These are phyloP conservation scores for Mirza zaza DNA, from an alignment of 2,113 vertebrate genomes.

Conservation along the genomic window DNA sequence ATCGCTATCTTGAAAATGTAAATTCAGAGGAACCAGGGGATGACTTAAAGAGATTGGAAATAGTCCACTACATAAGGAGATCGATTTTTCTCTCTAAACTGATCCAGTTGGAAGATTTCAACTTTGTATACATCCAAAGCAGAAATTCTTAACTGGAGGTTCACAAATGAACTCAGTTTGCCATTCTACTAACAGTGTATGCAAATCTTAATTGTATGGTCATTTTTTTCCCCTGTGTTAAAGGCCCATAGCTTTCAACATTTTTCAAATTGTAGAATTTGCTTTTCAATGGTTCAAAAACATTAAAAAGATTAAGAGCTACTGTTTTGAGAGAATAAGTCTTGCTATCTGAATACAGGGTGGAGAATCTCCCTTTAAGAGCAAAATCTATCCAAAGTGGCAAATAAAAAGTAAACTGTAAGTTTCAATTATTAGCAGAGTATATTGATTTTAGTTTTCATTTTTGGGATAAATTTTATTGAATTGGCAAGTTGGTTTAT, in stretches of 20 bases:
- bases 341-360: neutral
- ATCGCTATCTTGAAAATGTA: neutral
- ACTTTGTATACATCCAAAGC: neutral
- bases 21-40: neutral
- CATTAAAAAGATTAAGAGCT: neutral
- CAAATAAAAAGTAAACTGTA: neutral
- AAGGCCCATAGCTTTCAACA: neutral
- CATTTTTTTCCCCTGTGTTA: neutral
- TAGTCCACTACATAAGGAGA: neutral
- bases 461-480: neutral
- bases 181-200: neutral
- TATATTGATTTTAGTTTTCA: neutral
- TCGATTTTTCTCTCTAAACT: neutral
- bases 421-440: neutral
- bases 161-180: neutral
- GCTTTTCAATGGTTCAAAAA: neutral
- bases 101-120: neutral
- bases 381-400: neutral
- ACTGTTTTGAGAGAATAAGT: neutral
- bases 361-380: neutral
- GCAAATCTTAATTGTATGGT: neutral
- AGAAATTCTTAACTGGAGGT: neutral
- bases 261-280: conserved; percentile 8
- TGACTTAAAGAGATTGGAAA: neutral
- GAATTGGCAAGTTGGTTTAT: neutral